Percentiles rank a stretch among this genome's conserved stretches.
Conservation (phyloP, 2,113 vertebrate species). For the Oreochromis tanganicae region DNA sequence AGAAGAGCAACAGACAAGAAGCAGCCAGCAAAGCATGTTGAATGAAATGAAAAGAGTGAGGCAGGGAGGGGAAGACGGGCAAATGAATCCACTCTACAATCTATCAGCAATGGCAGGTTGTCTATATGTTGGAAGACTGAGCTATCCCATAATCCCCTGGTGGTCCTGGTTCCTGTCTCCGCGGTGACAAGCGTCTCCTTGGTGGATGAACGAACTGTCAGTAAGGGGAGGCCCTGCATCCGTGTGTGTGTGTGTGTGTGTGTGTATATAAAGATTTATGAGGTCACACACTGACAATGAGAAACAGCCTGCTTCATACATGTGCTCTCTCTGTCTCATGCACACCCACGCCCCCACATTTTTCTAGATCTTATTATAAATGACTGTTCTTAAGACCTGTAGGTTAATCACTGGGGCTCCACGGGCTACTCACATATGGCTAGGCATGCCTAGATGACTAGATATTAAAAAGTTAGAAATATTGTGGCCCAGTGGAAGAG, state of each 20-base stretch:
- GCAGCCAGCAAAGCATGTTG: not conserved
- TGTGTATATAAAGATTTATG: not conserved
- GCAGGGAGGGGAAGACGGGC: not conserved
- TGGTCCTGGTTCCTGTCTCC: constrained; percentile 44
- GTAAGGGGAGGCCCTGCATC: not conserved
- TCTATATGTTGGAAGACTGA: constrained; percentile 48
- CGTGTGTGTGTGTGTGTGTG: not conserved
- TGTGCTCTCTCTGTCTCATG: not conserved
- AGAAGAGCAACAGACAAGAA: not conserved
- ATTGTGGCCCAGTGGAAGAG: not conserved
- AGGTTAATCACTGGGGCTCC: not conserved
- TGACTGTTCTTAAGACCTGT: not conserved
- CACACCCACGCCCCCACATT: not conserved
- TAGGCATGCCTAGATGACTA: not conserved
- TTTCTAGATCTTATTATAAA: not conserved
- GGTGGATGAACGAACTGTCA: constrained; percentile 35
- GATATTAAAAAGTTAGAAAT: not conserved
- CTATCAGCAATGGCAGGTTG: constrained; percentile 54
- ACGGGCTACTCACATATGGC: not conserved
- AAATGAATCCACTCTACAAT: constrained; percentile 23
- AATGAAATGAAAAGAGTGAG: not conserved
- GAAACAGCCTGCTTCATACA: not conserved
- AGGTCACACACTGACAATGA: not conserved
- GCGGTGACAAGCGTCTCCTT: constrained; percentile 48
- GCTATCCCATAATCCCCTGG: constrained; percentile 40